Percentiles rank a stretch among this genome's conserved stretches.
Conservation (phyloP, 2,113 vertebrate genomes). For the Lophochroa leadbeateri region DNA sequence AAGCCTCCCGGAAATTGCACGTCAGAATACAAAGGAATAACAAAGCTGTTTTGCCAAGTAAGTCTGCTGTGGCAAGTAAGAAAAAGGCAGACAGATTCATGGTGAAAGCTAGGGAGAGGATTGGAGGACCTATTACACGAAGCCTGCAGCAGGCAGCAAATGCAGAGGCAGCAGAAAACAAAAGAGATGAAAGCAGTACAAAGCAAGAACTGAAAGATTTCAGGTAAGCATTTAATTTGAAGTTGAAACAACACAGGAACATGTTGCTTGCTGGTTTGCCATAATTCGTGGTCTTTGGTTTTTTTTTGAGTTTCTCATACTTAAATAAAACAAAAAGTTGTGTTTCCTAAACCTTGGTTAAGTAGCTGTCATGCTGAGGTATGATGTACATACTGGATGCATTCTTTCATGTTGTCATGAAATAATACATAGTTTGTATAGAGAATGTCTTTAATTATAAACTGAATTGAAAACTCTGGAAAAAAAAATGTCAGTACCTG, state of each 20-base stretch:
- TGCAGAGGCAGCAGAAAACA: conserved; percentile 77
- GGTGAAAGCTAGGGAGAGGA: conserved; percentile 76
- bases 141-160: conserved; percentile 83
- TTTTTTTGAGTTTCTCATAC: neutral
- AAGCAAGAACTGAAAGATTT: conserved; percentile 85
- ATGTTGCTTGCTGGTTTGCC: neutral
- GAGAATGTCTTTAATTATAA: conserved; percentile 45
- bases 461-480: conserved; percentile 31
- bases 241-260: conserved; percentile 32
- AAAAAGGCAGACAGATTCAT: conserved; percentile 81
- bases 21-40: conserved; percentile 80
- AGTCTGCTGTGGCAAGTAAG: conserved; percentile 69
- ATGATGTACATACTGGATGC: conserved; percentile 47
- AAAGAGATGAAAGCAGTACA: conserved; percentile 78
- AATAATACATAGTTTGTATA: conserved; percentile 27
- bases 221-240: conserved; percentile 71
- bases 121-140: conserved; percentile 75
- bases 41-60: conserved; percentile 79
- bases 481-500: neutral
- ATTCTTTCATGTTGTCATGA: conserved; percentile 48
- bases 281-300: neutral
- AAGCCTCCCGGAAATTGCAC: conserved; percentile 80
- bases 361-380: conserved; percentile 16
- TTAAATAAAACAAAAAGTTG: neutral
- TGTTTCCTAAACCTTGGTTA: neutral